Evolutionary conservation across 2,113 vertebrate species (phyloP).

Genomic region (Sigmodon hispidus): DNA sequence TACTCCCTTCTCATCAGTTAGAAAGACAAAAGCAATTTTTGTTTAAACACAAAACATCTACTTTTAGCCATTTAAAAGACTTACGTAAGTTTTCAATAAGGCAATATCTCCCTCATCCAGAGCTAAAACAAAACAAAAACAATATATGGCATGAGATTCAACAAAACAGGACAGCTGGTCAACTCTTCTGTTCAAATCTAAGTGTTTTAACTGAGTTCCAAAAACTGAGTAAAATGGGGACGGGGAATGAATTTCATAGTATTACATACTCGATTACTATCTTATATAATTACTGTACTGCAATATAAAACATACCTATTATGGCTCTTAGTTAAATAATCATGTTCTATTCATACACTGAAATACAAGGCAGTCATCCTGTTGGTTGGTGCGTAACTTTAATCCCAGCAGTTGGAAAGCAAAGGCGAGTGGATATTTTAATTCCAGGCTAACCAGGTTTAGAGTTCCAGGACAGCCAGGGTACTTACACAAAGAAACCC

Average conservation of each 20-base stretch:
- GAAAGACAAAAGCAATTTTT: slow-evolving; percentile 10
- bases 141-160: slow-evolving; percentile 54
- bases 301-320: neutral
- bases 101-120: slow-evolving; percentile 99
- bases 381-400: neutral
- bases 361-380: neutral
- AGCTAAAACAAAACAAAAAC: slow-evolving; percentile 88
- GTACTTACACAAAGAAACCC: neutral
- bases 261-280: neutral
- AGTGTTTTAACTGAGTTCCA: neutral
- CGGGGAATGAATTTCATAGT: neutral
- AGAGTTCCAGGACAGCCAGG: neutral
- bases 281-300: neutral
- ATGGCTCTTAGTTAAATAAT: neutral
- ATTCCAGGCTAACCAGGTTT: neutral
- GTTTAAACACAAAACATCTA: slow-evolving; percentile 33
- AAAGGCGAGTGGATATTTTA: neutral
- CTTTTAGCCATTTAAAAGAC: slow-evolving; percentile 74
- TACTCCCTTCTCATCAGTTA: slow-evolving; percentile 42
- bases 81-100: slow-evolving; percentile 98
- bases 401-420: neutral
- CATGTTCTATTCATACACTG: neutral
- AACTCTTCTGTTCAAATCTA: slow-evolving; percentile 35
- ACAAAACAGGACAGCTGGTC: neutral
- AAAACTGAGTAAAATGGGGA: neutral